Conservation (phyloP, 1,140 invertebrate species). For the Daktulosphaira vitifoliae region DNA sequence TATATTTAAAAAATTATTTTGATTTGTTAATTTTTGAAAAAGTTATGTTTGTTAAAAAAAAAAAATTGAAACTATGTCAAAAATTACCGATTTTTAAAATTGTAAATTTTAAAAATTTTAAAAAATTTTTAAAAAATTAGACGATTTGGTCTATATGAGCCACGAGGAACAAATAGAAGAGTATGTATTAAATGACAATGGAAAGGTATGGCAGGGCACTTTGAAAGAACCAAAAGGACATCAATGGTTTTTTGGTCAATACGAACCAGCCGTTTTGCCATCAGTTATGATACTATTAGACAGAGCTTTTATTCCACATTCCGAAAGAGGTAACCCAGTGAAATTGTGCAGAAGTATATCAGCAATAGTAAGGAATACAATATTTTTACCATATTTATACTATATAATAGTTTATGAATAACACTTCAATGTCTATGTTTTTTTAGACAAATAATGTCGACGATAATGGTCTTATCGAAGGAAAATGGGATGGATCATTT, state of each 20-base stretch:
- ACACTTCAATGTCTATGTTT: too few species aligned
- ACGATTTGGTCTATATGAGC: conserved; percentile 59
- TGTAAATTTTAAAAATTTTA: too few species aligned
- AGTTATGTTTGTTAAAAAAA: too few species aligned
- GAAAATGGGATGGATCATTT: conserved; percentile 75
- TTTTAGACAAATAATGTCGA: conserved; percentile 68
- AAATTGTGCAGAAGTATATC: conserved; percentile 61
- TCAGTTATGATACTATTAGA: conserved; percentile 56
- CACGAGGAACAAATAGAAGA: conserved; percentile 55
- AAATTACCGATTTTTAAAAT: too few species aligned
- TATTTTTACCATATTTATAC: too few species aligned
- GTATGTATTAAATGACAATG: conserved; percentile 64
- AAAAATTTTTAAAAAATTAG: too few species aligned
- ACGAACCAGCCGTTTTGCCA: conserved; percentile 57
- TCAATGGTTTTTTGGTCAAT: conserved; percentile 68
- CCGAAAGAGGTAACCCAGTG: conserved; percentile 63
- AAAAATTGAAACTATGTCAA: too few species aligned
- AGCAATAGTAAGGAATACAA: conserved; percentile 53
- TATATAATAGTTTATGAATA: too few species aligned
- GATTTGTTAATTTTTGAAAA: too few species aligned
- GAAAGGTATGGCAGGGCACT: conserved; percentile 67
- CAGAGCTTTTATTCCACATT: conserved; percentile 50
- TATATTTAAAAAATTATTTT: too few species aligned
- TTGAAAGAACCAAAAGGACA: conserved; percentile 55
- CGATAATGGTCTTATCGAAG: conserved; percentile 74